Conservation (phyloP, 2,888 invertebrate genomes). For the Archips xylosteana region DNA sequence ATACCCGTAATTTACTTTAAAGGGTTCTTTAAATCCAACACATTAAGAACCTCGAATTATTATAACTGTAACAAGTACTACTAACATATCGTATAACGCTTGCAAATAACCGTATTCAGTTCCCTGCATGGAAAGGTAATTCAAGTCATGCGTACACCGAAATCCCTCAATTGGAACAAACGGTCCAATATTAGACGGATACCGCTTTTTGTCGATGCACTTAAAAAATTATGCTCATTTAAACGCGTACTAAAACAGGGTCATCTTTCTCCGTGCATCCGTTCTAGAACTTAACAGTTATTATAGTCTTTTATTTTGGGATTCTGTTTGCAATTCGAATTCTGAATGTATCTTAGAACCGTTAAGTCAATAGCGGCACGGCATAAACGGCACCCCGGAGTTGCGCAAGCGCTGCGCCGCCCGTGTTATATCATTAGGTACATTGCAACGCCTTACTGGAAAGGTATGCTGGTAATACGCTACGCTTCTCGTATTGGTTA, state of each 20-base stretch:
- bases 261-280: slow-evolving; percentile 33
- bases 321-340: slow-evolving; percentile 38
- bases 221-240: slow-evolving; percentile 47
- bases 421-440: slow-evolving; percentile 39
- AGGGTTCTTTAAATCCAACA: slow-evolving; percentile 16
- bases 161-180: slow-evolving; percentile 62
- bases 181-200: slow-evolving; percentile 53
- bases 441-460: slow-evolving; percentile 25
- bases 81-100: slow-evolving; percentile 14
- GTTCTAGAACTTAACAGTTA: slow-evolving; percentile 32
- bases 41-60: slow-evolving; percentile 45
- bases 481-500: slow-evolving; percentile 26
- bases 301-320: slow-evolving; percentile 30
- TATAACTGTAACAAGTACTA: slow-evolving; percentile 53
- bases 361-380: slow-evolving; percentile 41
- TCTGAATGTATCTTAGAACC: slow-evolving; percentile 42
- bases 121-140: slow-evolving; percentile 52
- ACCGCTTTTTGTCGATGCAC: slow-evolving; percentile 52
- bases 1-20: slow-evolving; percentile 12
- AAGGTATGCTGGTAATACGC: slow-evolving; percentile 21
- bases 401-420: slow-evolving; percentile 38
- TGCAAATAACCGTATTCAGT: slow-evolving; percentile 46
- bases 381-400: slow-evolving; percentile 38
- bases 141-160: slow-evolving; percentile 59
- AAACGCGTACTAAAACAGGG: slow-evolving; percentile 24